A percentile compares a stretch with the other conserved stretches of the same genome.
Conservation (phyloP, 2,113 vertebrate species). For the Dipodomys merriami region DNA sequence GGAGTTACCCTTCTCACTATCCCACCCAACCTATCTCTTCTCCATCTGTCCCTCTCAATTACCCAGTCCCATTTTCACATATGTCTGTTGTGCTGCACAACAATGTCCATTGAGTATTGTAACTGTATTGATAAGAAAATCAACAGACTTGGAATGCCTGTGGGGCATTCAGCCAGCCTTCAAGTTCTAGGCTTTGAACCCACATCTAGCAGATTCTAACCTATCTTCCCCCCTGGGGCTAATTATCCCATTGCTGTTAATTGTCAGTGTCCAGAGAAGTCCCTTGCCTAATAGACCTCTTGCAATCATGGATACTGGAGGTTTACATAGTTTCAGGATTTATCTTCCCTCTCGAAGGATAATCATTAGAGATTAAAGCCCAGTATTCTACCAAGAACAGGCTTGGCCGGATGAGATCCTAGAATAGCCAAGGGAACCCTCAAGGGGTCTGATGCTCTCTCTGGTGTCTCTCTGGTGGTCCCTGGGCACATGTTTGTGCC, state of each 20-base stretch:
- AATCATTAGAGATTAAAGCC: background rate
- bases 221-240: background rate
- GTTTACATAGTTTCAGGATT: background rate
- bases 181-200: background rate
- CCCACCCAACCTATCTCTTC: too few species aligned
- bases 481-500: background rate
- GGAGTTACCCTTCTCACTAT: too few species aligned
- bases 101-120: too few species aligned
- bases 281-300: background rate
- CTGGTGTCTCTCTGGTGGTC: background rate
- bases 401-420: fast-evolving
- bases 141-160: background rate
- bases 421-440: background rate
- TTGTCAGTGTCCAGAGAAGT: constrained; percentile 28
- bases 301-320: background rate
- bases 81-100: too few species aligned
- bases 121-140: background rate
- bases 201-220: background rate
- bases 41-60: too few species aligned
- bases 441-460: background rate
- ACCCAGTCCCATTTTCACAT: too few species aligned
- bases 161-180: background rate
- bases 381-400: background rate
- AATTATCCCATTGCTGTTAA: background rate
- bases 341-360: background rate